These are phyloP conservation scores for Cheilosia vulpina DNA, from an alignment of 2,888 invertebrate species.

Conservation along the genomic window DNA sequence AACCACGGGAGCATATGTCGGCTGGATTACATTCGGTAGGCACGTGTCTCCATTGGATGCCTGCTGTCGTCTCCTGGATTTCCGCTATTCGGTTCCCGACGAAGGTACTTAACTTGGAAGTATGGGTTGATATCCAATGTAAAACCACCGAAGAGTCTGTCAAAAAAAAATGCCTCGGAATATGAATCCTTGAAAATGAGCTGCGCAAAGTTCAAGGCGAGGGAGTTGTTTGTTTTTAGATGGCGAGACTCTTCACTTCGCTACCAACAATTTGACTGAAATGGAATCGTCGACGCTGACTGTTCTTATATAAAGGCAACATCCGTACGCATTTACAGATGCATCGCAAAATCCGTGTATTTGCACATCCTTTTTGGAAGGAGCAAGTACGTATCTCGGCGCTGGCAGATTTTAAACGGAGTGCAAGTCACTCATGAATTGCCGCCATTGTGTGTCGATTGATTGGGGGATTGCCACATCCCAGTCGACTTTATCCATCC, in stretches of 20 bases:
- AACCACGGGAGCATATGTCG: conserved; percentile 19
- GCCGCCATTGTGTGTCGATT: no score
- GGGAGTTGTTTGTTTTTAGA: no score
- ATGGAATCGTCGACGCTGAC: no score
- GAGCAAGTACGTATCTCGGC: background rate
- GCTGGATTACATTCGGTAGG: background rate
- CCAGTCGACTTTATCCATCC: no score
- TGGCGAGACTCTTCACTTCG: no score
- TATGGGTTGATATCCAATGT: conserved; percentile 10
- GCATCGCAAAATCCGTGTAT: conserved; percentile 44
- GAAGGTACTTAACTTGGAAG: conserved; percentile 9
- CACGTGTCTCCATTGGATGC: conserved; percentile 1
- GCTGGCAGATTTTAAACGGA: background rate
- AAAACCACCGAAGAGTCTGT: conserved; percentile 14
- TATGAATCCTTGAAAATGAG: background rate
- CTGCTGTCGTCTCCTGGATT: conserved; percentile 3
- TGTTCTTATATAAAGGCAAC: no score
- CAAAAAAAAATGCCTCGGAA: background rate
- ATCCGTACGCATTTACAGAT: background rate
- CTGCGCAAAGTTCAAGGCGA: no score
- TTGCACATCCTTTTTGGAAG: background rate
- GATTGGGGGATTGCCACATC: no score
- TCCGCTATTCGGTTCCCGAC: conserved; percentile 22
- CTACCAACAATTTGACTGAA: no score
- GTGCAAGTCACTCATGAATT: background rate